Conservation (phyloP, 2,888 invertebrate genomes). For the Agriotes lineatus region DNA sequence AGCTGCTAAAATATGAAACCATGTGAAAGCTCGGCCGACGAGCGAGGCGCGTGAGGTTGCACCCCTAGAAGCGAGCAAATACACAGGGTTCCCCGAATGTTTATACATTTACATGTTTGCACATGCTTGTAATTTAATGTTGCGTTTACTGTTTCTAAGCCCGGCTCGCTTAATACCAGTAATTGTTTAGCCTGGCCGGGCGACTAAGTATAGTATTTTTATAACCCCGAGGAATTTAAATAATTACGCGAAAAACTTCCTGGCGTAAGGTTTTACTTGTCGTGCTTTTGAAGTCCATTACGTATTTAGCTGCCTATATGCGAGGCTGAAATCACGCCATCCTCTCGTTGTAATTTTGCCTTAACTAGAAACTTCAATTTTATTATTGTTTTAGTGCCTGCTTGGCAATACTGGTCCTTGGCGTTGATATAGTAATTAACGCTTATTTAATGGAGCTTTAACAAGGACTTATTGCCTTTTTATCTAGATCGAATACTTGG, state of each 20-base stretch:
- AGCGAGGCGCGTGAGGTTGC: background rate
- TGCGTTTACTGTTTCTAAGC: slow-evolving; percentile 5
- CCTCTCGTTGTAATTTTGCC: too few relatives aligned
- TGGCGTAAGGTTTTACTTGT: background rate
- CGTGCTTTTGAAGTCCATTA: background rate
- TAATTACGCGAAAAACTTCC: background rate
- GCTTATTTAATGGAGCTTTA: too few relatives aligned
- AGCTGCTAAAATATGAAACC: slow-evolving; percentile 27
- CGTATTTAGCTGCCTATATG: too few relatives aligned
- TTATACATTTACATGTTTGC: slow-evolving; percentile 22
- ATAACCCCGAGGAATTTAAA: background rate
- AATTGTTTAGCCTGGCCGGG: slow-evolving; percentile 6
- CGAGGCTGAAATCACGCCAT: too few relatives aligned
- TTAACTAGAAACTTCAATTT: too few relatives aligned
- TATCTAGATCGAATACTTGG: too few relatives aligned
- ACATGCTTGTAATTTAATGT: slow-evolving; percentile 19
- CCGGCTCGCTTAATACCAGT: slow-evolving; percentile 4
- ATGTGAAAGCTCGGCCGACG: slow-evolving; percentile 9
- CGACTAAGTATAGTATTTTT: background rate
- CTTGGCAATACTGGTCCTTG: too few relatives aligned
- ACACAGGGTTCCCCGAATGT: slow-evolving; percentile 22
- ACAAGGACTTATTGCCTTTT: too few relatives aligned
- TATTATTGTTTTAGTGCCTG: too few relatives aligned
- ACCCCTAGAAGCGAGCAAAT: slow-evolving; percentile 24
- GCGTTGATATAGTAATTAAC: too few relatives aligned